A percentile compares a stretch with the other conserved stretches of the same genome.
phyloP scores from a whole-genome alignment of 1,140 invertebrate species.

The Nasonia giraulti region DNA sequence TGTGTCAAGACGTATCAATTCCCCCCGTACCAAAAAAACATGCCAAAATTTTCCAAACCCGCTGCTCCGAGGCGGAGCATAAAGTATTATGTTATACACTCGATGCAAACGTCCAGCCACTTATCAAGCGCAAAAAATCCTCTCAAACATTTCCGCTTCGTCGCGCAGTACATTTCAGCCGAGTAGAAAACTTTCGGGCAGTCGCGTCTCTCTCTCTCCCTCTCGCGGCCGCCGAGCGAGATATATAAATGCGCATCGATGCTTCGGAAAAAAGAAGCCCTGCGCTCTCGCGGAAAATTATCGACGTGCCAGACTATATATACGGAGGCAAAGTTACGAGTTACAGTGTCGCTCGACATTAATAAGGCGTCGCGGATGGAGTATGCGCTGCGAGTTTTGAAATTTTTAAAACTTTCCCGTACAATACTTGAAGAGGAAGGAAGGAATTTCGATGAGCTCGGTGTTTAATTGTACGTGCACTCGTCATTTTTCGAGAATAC shows the following conservation, averaged over 20 bases:
- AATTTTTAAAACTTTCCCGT: constrained; percentile 5
- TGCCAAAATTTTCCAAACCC: neutral
- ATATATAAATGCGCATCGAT: neutral
- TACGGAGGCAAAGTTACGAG: neutral
- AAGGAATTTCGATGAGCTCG: neutral
- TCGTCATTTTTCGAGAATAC: too few species aligned
- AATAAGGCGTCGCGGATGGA: constrained; percentile 4
- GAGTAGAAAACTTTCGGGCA: neutral
- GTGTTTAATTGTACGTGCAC: neutral
- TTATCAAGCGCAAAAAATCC: neutral
- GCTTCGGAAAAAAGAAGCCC: neutral
- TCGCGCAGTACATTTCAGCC: neutral
- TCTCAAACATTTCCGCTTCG: neutral
- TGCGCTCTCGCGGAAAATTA: neutral
- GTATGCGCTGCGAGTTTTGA: constrained; percentile 3
- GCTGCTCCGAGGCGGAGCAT: neutral
- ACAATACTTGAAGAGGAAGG: neutral
- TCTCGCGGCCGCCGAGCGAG: too few species aligned
- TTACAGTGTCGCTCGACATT: constrained; percentile 22
- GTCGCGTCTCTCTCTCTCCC: neutral
- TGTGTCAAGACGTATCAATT: too few species aligned
- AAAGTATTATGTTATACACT: neutral
- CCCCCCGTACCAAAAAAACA: neutral
- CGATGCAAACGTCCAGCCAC: neutral
- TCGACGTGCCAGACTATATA: neutral